Conservation (phyloP, 2,888 invertebrate genomes). For the Brenthis hecate region DNA sequence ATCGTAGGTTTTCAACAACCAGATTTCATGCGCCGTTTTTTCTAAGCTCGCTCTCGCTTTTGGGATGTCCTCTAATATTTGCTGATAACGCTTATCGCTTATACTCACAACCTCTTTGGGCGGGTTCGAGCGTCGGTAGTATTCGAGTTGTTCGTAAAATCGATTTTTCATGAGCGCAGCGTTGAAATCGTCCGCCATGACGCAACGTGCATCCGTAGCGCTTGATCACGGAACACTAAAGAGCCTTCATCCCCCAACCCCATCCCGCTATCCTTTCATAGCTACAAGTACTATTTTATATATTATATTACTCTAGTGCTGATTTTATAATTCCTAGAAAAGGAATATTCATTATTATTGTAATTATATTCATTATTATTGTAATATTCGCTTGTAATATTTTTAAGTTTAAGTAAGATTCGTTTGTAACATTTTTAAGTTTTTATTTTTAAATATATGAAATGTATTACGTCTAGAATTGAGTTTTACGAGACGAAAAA, state of each 20-base stretch:
- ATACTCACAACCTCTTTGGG: neutral
- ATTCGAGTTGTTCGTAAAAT: conserved; percentile 20
- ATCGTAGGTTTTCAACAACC: neutral
- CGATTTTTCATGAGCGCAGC: conserved; percentile 23
- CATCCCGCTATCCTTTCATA: conserved; percentile 17
- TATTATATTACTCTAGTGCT: neutral
- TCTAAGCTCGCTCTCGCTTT: neutral
- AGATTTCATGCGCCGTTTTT: conserved; percentile 2
- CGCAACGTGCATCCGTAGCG: conserved; percentile 20
- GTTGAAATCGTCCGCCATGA: conserved; percentile 19
- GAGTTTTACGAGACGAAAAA: no score
- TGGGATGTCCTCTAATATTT: conserved; percentile 10
- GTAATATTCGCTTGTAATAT: no score
- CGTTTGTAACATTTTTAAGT: neutral
- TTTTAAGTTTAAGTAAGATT: no score
- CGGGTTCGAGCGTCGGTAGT: conserved; percentile 14
- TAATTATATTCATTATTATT: no score
- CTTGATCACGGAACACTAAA: conserved; percentile 22
- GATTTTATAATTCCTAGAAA: neutral
- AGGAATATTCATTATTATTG: no score
- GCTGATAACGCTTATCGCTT: conserved; percentile 13
- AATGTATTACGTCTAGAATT: no score
- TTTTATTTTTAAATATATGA: neutral
- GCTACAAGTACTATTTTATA: neutral
- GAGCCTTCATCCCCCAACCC: conserved; percentile 11